A percentile compares a stretch with the other conserved stretches of the same genome.
Conservation (phyloP, 2,113 vertebrate genomes). For the Centropristis striata region DNA sequence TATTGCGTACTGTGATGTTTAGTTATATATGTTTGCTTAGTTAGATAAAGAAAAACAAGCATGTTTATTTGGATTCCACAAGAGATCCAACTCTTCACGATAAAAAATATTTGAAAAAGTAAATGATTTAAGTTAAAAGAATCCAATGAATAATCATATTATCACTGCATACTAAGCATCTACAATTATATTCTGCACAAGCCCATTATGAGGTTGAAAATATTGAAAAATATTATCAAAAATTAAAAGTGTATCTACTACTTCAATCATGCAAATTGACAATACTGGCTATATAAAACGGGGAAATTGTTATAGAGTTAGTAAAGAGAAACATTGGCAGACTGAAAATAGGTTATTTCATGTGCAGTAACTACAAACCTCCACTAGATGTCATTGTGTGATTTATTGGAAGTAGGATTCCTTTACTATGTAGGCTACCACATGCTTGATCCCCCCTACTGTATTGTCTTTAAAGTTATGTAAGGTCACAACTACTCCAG, state of each 20-base stretch:
- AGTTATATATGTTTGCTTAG: no score
- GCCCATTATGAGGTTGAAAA: background rate
- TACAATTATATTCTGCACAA: background rate
- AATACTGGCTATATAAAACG: background rate
- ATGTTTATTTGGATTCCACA: no score
- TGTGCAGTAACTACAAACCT: constrained; percentile 16
- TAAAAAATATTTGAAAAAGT: no score
- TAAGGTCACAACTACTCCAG: background rate
- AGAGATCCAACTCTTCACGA: no score
- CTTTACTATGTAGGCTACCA: background rate
- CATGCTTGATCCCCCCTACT: no score
- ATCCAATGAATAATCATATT: background rate
- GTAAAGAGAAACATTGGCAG: background rate
- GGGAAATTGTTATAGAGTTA: background rate
- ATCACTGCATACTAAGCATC: background rate
- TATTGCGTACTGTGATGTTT: no score
- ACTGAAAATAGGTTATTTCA: background rate
- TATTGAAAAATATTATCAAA: no score
- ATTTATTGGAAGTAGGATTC: background rate
- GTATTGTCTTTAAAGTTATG: background rate
- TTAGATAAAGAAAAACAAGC: no score
- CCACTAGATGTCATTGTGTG: constrained; percentile 78
- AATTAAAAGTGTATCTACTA: no score
- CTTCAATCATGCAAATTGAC: background rate
- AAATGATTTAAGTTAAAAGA: no score